Evolutionary conservation across 2,797 vertebrate genomes (phyloP).

Genomic region (Neosilurus mollespiculum): DNA sequence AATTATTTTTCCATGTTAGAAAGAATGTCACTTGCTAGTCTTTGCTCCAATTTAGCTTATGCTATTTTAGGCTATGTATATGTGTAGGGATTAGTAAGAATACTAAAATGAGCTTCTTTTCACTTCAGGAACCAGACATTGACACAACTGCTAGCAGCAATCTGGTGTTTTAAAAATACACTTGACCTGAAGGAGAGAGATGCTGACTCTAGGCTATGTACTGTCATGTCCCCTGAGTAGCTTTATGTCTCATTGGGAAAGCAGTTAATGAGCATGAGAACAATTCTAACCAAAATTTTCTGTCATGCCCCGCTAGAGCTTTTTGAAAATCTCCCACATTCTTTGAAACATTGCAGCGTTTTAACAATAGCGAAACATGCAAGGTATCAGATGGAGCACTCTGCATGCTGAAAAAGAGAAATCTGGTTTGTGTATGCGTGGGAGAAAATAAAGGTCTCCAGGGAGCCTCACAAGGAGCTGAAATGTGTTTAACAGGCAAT

Average conservation of each 20-base stretch:
- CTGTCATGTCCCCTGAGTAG: slow-evolving; percentile 19
- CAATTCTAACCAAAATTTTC: slow-evolving; percentile 13
- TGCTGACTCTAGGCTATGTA: slow-evolving; percentile 7
- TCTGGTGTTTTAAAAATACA: slow-evolving; percentile 41
- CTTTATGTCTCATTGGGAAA: background rate
- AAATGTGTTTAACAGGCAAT: slow-evolving; percentile 31
- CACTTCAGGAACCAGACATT: slow-evolving; percentile 26
- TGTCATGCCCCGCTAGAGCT: background rate
- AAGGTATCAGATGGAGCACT: background rate
- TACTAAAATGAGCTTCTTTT: slow-evolving; percentile 23
- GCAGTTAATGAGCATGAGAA: slow-evolving; percentile 17
- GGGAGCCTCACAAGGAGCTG: slow-evolving; percentile 21
- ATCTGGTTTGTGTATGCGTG: slow-evolving; percentile 3
- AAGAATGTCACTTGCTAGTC: background rate
- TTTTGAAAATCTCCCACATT: background rate
- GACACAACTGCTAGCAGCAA: slow-evolving; percentile 23
- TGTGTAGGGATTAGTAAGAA: background rate
- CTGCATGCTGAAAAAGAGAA: slow-evolving; percentile 8
- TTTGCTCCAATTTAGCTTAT: background rate
- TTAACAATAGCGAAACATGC: background rate
- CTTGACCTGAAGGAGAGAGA: slow-evolving; percentile 25
- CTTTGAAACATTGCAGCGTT: background rate
- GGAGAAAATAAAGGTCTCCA: slow-evolving; percentile 5
- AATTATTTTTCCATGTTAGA: background rate
- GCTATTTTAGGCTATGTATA: slow-evolving; percentile 5